Conservation (phyloP, 2,113 vertebrate species). For the Phyllostomus discolor region DNA sequence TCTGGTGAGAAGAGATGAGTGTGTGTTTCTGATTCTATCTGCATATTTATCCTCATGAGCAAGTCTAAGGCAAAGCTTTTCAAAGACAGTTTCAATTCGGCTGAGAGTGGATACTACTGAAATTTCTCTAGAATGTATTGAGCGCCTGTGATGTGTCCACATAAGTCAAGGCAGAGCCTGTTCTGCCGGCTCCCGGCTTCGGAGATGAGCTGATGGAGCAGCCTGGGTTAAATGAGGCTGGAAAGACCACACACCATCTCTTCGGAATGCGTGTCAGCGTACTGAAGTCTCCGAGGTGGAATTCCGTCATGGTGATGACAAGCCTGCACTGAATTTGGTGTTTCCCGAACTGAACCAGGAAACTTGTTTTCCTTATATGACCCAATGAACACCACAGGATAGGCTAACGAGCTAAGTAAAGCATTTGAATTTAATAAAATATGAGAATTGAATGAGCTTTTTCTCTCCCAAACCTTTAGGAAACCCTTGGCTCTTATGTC, state of each 20-base stretch:
- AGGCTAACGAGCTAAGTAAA: background rate
- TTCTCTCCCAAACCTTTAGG: background rate
- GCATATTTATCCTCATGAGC: slow-evolving; percentile 42
- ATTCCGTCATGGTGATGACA: background rate
- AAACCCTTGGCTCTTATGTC: background rate
- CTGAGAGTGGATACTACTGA: background rate
- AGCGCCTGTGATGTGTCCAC: background rate
- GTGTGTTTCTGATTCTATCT: slow-evolving; percentile 54
- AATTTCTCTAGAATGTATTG: background rate
- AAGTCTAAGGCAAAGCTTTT: slow-evolving; percentile 40
- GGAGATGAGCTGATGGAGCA: background rate
- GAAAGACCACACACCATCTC: background rate
- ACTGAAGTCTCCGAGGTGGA: background rate
- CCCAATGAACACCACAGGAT: background rate
- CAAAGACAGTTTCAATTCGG: slow-evolving; percentile 20
- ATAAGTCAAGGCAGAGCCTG: background rate
- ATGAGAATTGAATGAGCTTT: background rate
- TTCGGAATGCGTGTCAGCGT: background rate
- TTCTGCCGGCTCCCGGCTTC: slow-evolving; percentile 1
- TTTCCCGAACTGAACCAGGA: background rate
- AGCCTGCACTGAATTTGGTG: background rate
- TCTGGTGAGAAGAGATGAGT: slow-evolving; percentile 51
- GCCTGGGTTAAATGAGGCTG: slow-evolving; percentile 12
- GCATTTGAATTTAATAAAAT: background rate
- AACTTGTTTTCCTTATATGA: background rate